phyloP scores from a whole-genome alignment of 2,797 vertebrate species.

The Coregonus suidteri region DNA sequence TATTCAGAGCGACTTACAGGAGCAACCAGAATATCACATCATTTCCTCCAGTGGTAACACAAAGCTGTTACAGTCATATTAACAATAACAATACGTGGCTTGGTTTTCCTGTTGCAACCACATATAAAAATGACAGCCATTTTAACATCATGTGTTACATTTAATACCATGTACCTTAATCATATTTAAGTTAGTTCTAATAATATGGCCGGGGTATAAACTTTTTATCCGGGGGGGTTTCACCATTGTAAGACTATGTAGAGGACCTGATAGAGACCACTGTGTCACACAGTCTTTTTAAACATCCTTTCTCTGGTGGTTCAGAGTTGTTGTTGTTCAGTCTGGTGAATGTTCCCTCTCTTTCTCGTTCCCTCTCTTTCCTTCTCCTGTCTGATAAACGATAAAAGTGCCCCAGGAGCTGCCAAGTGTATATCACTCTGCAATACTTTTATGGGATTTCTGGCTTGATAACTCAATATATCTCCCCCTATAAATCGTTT shows the following conservation, averaged over 20 bases:
- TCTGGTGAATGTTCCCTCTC: constrained; percentile 11
- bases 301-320: neutral
- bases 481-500: too few relatives aligned
- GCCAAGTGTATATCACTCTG: constrained; percentile 54
- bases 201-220: neutral
- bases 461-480: constrained; percentile 37
- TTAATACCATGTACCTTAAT: neutral
- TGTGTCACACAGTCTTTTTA: neutral
- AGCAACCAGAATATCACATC: neutral
- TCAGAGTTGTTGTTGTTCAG: neutral
- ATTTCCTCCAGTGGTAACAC: neutral
- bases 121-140: neutral
- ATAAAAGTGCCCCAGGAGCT: constrained; percentile 40
- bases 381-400: constrained; percentile 31
- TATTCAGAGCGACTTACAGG: too few relatives aligned
- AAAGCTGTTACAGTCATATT: neutral
- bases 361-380: constrained; percentile 18
- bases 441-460: constrained; percentile 25
- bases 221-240: neutral
- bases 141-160: neutral
- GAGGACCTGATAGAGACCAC: neutral
- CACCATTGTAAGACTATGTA: neutral
- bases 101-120: neutral
- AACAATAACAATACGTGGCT: neutral
- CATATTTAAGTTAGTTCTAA: neutral